These are phyloP conservation scores for Passerculus sandwichensis DNA, from an alignment of 2,797 vertebrate genomes.

Conservation along the genomic window DNA sequence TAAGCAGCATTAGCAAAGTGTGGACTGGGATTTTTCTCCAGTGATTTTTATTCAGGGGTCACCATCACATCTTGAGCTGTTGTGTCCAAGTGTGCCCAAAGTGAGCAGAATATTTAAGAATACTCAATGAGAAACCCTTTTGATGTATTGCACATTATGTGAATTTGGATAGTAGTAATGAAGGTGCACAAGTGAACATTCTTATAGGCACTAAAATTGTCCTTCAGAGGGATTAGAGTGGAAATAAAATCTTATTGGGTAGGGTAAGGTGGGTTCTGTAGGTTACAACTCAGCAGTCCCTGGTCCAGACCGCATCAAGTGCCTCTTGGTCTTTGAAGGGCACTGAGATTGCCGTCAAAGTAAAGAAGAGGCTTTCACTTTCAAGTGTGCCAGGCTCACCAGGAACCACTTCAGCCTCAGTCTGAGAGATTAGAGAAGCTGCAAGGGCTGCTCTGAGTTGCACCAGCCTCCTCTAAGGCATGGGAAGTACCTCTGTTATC, in stretches of 20 bases:
- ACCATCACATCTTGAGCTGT: neutral
- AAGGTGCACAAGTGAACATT: neutral
- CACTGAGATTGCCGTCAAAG: neutral
- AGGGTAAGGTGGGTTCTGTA: neutral
- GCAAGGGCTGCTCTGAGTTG: neutral
- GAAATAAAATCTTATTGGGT: neutral
- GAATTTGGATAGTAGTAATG: neutral
- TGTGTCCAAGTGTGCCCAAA: neutral
- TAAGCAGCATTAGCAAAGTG: neutral
- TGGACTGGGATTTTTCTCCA: neutral
- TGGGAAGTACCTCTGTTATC: neutral
- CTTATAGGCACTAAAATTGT: neutral
- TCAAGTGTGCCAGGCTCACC: neutral
- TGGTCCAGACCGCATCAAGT: fast-evolving
- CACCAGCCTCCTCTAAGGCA: neutral
- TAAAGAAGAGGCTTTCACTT: neutral
- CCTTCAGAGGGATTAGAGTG: neutral
- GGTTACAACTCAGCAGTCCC: neutral
- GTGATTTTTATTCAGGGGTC: neutral
- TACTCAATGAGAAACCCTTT: neutral
- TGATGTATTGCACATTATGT: too few relatives aligned
- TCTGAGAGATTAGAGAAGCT: neutral
- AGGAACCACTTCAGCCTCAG: neutral
- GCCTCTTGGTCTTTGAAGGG: neutral
- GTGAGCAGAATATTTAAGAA: neutral